Evolutionary conservation across 2,113 vertebrate genomes (phyloP).

Genomic region (Toxostoma redivivum): DNA sequence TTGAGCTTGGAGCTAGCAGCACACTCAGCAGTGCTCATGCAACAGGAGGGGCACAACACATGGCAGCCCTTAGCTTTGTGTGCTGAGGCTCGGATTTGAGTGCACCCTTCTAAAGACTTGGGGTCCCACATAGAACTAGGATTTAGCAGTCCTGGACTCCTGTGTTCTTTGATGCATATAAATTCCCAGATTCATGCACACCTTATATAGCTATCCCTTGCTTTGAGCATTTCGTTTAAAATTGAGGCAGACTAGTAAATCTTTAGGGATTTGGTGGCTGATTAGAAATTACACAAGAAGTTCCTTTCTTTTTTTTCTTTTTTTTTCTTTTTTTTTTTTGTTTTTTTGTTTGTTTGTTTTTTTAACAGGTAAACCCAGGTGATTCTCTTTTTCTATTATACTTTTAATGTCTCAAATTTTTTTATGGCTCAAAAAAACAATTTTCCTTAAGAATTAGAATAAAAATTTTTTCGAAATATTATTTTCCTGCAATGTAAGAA

Average conservation of each 20-base stretch:
- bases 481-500: background rate
- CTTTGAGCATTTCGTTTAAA: background rate
- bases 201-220: background rate
- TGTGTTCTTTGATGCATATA: background rate
- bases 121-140: background rate
- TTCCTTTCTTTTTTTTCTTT: background rate
- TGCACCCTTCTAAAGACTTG: background rate
- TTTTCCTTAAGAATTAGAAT: background rate
- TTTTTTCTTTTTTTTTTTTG: background rate
- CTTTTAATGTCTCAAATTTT: background rate
- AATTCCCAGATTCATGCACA: background rate
- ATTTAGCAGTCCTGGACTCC: background rate
- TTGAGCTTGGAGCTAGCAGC: background rate
- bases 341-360: background rate
- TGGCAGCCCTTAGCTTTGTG: background rate
- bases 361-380: background rate
- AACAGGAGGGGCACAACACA: rapidly evolving
- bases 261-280: background rate
- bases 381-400: background rate
- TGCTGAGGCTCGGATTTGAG: background rate
- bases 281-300: background rate
- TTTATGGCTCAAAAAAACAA: background rate
- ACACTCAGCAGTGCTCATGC: background rate
- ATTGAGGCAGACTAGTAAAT: background rate
- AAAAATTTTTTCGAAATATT: background rate